A percentile compares a stretch with the other conserved stretches of the same genome.
Conservation (phyloP, 2,888 invertebrate genomes). For the Ellobium chinense region DNA sequence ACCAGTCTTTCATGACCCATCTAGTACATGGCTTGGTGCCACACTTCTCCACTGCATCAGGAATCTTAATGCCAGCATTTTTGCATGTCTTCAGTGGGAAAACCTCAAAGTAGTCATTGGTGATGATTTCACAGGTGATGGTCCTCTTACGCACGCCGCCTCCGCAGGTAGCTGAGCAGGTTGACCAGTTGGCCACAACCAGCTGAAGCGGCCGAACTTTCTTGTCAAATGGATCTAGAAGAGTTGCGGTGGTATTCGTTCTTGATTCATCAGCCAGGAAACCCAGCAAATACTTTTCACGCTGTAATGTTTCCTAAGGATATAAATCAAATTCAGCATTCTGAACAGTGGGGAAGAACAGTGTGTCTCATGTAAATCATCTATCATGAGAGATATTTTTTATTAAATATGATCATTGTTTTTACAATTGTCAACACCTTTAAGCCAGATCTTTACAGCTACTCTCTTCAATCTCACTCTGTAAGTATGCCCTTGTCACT, state of each 20-base stretch:
- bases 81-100: conserved; percentile 63
- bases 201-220: conserved; percentile 59
- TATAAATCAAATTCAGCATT: neutral
- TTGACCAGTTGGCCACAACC: conserved; percentile 64
- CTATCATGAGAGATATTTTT: no score
- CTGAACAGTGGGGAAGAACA: neutral
- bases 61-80: conserved; percentile 80
- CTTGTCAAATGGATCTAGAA: conserved; percentile 66
- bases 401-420: no score
- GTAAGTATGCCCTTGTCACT: no score
- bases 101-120: conserved; percentile 65
- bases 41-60: conserved; percentile 89
- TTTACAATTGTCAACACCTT: no score
- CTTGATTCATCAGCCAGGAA: conserved; percentile 48
- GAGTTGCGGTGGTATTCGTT: conserved; percentile 46
- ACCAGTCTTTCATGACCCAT: conserved; percentile 96
- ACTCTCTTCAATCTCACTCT: no score
- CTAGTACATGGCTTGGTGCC: conserved; percentile 90
- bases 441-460: no score
- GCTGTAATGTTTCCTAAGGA: conserved; percentile 57
- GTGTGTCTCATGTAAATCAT: no score
- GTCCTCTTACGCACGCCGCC: conserved; percentile 66
- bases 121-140: conserved; percentile 72
- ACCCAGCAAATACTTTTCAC: conserved; percentile 59
- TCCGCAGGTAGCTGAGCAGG: conserved; percentile 69